Evolutionary conservation across 2,888 invertebrate genomes (phyloP).

Genomic region (Lapara coniferarum): DNA sequence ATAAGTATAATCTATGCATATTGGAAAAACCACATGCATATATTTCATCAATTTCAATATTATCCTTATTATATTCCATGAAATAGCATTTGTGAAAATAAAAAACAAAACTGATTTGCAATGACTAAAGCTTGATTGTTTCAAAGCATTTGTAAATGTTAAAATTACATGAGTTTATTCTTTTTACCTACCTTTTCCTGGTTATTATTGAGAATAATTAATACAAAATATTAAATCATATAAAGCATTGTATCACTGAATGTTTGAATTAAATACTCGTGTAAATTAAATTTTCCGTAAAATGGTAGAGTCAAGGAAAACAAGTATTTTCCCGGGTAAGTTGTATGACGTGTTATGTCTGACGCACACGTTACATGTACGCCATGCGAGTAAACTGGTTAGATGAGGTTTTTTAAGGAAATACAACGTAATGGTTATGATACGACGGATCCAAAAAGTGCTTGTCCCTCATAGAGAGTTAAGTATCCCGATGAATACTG

Average conservation of each 20-base stretch:
- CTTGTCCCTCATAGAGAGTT: too few species aligned
- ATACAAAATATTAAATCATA: neutral
- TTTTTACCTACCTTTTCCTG: neutral
- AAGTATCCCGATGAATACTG: too few species aligned
- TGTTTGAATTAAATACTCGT: too few species aligned
- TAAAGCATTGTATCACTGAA: too few species aligned
- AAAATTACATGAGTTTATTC: too few species aligned
- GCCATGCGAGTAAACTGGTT: neutral
- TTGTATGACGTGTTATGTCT: slow-evolving; percentile 25
- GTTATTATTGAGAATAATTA: neutral
- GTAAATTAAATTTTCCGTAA: neutral
- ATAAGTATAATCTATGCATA: too few species aligned
- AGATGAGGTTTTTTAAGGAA: neutral
- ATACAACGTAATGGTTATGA: too few species aligned
- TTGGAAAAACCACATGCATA: neutral
- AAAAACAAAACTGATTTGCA: neutral
- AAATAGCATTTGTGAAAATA: neutral
- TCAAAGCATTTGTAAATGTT: too few species aligned
- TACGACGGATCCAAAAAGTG: too few species aligned
- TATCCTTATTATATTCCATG: neutral
- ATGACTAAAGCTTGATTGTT: too few species aligned
- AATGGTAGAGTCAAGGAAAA: slow-evolving; percentile 20
- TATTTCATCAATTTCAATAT: neutral
- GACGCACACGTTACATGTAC: slow-evolving; percentile 11
- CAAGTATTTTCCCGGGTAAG: slow-evolving; percentile 25